Evolutionary conservation across 2,888 invertebrate species (phyloP).

Genomic region (Alviniconcha strummeri): DNA sequence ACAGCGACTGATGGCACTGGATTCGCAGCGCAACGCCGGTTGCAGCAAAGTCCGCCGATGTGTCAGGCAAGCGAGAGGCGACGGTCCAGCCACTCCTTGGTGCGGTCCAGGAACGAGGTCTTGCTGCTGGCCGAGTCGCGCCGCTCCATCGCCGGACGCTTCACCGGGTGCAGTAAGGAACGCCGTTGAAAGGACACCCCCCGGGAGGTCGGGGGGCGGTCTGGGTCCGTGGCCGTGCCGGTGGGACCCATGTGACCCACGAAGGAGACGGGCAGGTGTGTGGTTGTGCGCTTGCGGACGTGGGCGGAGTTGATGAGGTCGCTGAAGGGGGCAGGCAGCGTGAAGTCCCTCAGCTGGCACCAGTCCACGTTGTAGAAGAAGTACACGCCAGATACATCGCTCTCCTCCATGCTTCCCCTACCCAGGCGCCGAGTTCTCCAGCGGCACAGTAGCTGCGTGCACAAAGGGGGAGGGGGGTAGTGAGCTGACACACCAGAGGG

Average conservation of each 20-base stretch:
- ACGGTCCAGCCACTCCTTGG: too few species aligned
- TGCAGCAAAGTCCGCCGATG: too few species aligned
- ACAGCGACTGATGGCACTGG: too few species aligned
- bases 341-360: slow-evolving; percentile 7
- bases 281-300: neutral
- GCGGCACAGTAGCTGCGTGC: neutral
- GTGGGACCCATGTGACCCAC: neutral
- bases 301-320: neutral
- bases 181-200: too few species aligned
- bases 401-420: neutral
- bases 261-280: neutral
- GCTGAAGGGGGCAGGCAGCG: slow-evolving; percentile 13
- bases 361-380: slow-evolving; percentile 26
- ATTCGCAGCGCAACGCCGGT: too few species aligned
- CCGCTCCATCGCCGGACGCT: too few species aligned
- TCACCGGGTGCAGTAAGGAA: too few species aligned
- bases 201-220: neutral
- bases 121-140: too few species aligned
- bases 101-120: neutral
- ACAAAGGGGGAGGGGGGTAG: neutral
- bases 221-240: neutral
- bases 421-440: neutral
- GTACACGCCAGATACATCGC: neutral
- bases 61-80: too few species aligned
- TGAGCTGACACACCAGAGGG: neutral